Evolutionary conservation across 2,113 vertebrate genomes (phyloP).

Genomic region (Erythrocebus patas): DNA sequence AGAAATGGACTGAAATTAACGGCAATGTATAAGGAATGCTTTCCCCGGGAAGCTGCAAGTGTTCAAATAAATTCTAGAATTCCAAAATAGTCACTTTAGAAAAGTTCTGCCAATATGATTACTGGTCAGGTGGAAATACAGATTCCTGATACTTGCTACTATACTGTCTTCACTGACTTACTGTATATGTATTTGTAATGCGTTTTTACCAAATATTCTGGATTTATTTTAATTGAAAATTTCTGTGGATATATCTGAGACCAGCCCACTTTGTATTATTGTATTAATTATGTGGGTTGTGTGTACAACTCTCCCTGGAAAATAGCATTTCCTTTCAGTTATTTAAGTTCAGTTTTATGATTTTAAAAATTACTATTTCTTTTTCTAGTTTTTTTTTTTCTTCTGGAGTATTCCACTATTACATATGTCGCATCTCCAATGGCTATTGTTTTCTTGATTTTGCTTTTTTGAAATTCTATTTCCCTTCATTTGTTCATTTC

Average conservation of each 20-base stretch:
- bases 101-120: neutral
- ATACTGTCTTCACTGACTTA: neutral
- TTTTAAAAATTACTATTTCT: neutral
- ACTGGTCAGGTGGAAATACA: neutral
- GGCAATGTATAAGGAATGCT: neutral
- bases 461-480: neutral
- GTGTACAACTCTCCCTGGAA: neutral
- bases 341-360: neutral
- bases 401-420: neutral
- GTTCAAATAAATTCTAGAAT: neutral
- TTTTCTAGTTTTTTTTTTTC: neutral
- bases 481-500: neutral
- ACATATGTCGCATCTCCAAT: neutral
- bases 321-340: neutral
- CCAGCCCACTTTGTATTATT: neutral
- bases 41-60: neutral
- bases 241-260: neutral
- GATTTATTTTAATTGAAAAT: neutral
- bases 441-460: neutral
- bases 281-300: neutral
- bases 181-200: neutral
- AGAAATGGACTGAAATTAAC: neutral
- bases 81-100: neutral
- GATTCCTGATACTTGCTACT: neutral
- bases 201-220: neutral